Percentiles rank a stretch among this genome's conserved stretches.
phyloP scores from a whole-genome alignment of 2,888 invertebrate genomes.

The Saturnia japonica region DNA sequence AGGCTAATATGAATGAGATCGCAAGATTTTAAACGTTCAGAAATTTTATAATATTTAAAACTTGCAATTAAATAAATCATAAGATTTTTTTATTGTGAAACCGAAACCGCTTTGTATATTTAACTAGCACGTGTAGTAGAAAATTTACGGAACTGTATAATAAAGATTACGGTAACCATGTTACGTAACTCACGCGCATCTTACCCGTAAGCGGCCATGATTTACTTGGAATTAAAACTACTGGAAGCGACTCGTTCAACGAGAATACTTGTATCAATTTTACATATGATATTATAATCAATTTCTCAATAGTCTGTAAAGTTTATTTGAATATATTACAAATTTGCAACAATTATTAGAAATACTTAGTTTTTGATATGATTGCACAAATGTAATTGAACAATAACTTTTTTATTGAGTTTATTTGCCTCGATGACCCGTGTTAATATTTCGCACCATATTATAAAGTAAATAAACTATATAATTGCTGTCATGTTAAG shows the following conservation, averaged over 20 bases:
- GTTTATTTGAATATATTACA: too few relatives aligned
- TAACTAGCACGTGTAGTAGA: slow-evolving; percentile 16
- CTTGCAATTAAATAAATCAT: background rate
- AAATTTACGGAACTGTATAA: slow-evolving; percentile 62
- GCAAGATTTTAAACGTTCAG: background rate
- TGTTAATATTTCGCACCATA: too few relatives aligned
- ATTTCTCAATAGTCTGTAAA: too few relatives aligned
- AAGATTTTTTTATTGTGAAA: background rate
- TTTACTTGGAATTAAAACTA: background rate
- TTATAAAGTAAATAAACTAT: too few relatives aligned
- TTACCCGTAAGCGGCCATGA: slow-evolving; percentile 29
- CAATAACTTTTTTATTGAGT: too few relatives aligned
- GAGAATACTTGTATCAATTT: background rate
- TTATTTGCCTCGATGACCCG: too few relatives aligned
- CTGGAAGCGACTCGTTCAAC: slow-evolving; percentile 8
- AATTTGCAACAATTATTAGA: too few relatives aligned
- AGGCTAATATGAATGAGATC: background rate
- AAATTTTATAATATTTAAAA: background rate
- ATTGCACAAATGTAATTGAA: too few relatives aligned
- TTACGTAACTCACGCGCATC: slow-evolving; percentile 62
- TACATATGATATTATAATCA: background rate
- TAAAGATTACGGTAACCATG: slow-evolving; percentile 46
- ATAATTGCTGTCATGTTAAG: too few relatives aligned
- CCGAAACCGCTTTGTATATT: background rate
- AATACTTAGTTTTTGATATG: too few relatives aligned